These are phyloP conservation scores for Listrodromus nycthemerus DNA, from an alignment of 2,888 invertebrate species.

Conservation along the genomic window DNA sequence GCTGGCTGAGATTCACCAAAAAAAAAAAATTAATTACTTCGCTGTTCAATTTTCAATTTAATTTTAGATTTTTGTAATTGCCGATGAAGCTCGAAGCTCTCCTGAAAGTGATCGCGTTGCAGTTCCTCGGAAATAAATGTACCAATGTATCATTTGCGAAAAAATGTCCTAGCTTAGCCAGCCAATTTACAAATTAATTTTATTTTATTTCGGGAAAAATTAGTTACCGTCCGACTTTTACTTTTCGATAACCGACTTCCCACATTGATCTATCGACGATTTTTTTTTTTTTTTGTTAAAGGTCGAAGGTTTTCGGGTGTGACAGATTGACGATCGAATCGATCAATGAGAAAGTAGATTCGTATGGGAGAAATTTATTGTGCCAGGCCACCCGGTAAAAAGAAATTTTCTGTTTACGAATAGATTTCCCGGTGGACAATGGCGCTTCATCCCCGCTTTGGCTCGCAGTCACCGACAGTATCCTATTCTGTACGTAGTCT, in stretches of 20 bases:
- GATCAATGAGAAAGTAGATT: not conserved
- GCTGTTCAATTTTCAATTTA: not conserved
- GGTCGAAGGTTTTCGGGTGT: not conserved
- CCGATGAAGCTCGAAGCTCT: not conserved
- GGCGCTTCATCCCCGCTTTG: slow-evolving; percentile 21
- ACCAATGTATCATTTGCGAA: not conserved
- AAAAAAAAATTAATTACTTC: not conserved
- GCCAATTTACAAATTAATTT: not conserved
- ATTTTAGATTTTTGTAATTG: not conserved
- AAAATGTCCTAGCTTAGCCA: not conserved
- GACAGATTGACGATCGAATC: slow-evolving; percentile 18
- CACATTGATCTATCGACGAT: not conserved
- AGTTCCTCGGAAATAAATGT: too few relatives aligned
- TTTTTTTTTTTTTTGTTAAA: not conserved
- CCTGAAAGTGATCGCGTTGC: too few relatives aligned
- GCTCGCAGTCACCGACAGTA: slow-evolving; percentile 3
- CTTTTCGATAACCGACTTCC: not conserved
- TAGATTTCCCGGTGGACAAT: slow-evolving; percentile 48
- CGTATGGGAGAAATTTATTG: slow-evolving; percentile 21
- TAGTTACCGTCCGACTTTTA: not conserved
- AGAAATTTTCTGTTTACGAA: not conserved
- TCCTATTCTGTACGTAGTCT: slow-evolving; percentile 25
- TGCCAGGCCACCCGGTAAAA: slow-evolving; percentile 7
- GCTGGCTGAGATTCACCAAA: not conserved
- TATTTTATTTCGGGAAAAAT: not conserved